Evolutionary conservation across 2,113 vertebrate genomes (phyloP), one percentile per base, ranked within the genome.

Genomic region (Otocyon megalotis): DNA sequence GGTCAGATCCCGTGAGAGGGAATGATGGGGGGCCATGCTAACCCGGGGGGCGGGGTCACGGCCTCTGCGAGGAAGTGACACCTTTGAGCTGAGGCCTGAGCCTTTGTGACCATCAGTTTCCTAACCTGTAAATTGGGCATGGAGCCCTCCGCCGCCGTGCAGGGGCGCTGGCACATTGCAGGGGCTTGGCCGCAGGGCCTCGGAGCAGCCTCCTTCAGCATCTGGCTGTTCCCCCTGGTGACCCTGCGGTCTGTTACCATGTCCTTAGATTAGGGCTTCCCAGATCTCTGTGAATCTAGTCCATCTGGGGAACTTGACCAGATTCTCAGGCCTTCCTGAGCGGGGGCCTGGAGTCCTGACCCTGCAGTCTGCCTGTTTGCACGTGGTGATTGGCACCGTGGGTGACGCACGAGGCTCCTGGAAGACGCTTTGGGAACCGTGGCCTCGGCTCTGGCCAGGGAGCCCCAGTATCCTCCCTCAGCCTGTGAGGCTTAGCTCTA

Each of bases 21-120:
- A 24, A 32, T 35, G 71, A 63, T 58, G 12, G n/a, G 17, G 74
- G 63, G 30, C 14, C 58, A 0, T 0, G 1, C 54, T 26, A 5
- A 22, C 35, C 54, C 6, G 0, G 6, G 77, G 3, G 60, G 0
- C 12, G 37, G 2, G 54, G 60, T 35, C 50, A 24, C 0, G 0
- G 86, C 30, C 53, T 81, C 65, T 54, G 79, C 24, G 48, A 71
- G 54, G n/a, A 58, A 35, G 65, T 56, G 77, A 71, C 6, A 12
- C 6, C 12, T 13, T 7, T 56, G 72, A 22, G 10, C 35, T 92
- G 69, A 63, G 76, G 12, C 32, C 37, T 20, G 83, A 53, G 30
- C 9, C 56, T 58, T 37, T 35, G 48, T 50, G 63, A 37, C 2
- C 13, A 35, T 76, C 30, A 13, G 50, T 76, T 79, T 92, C 50